Evolutionary conservation across 2,113 vertebrate genomes (phyloP).

Genomic region (Ochotona curzoniae): DNA sequence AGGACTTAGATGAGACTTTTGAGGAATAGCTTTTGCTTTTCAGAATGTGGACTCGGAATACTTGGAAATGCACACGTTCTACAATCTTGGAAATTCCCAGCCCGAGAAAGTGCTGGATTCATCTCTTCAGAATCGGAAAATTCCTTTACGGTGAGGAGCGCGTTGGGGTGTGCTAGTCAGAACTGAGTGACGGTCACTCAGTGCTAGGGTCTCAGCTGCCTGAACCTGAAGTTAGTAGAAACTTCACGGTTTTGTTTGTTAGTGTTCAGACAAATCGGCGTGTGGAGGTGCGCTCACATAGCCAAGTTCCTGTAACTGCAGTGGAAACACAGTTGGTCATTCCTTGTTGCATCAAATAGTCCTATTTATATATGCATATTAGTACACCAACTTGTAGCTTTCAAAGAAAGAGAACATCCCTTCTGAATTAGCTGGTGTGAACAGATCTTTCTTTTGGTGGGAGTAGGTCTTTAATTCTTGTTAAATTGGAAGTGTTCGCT

Average conservation of each 20-base stretch:
- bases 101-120: neutral
- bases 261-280: neutral
- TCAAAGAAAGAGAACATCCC: conserved; percentile 1
- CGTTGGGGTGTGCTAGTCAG: neutral
- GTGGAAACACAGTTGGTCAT: neutral
- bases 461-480: neutral
- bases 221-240: neutral
- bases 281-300: neutral
- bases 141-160: neutral
- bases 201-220: no score
- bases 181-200: neutral
- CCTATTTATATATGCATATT: neutral
- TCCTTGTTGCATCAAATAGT: neutral
- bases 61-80: neutral
- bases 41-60: neutral
- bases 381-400: neutral
- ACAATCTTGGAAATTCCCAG: neutral
- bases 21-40: conserved; percentile 26
- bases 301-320: neutral
- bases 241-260: neutral
- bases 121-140: neutral
- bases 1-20: conserved; percentile 39
- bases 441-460: neutral
- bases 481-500: neutral
- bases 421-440: neutral